Evolutionary conservation across 2,888 invertebrate species (phyloP), one percentile per base, ranked within the genome.

Genomic region (Keiferia lycopersicella): DNA sequence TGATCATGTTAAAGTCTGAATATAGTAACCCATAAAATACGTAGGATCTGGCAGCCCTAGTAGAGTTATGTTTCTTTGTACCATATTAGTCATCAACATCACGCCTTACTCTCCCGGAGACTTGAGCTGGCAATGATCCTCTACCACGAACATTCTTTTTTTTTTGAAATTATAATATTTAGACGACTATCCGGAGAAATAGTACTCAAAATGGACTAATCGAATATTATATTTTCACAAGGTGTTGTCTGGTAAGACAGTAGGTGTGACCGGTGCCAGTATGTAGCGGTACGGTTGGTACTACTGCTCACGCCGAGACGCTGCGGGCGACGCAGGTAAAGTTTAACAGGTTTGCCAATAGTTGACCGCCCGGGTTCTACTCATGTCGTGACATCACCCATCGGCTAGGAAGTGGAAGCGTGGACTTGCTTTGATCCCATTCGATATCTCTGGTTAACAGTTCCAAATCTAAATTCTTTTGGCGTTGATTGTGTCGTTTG

Each of bases 241-340:
- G 91, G 91, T 91, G 87, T 90, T 91, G 90, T 89, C 91, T 91
- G 88, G 87, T 91, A 91, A 89, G 89, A 91, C 89, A 88, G 89
- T 91, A 91, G 91, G 91, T 91, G 91, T 89, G 91, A 84, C 81
- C 82, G 87, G 80, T 80, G 89, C 87, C 87, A 81, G 88, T 86
- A 82, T 85, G 79, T 88, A 84, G 83, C 86, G 78, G 86, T 80
- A 86, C 83, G 87, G 87, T 89, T 84, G 84, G 87, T 90, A 87
- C 86, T 72, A 68, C 83, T 83, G 51, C 51, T 22, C 14, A 4
- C 84, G 83, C 83, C 79, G 75, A 80, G 82, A 83, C 77, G 87
- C 85, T 74, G 73, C 77, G 74, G 78, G 80, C 76, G 76, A 82
- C 73, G 82, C 88, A 91, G 91, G 91, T 91, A 91, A 91, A 85